Percentiles rank a stretch among this genome's conserved stretches.
phyloP scores from a whole-genome alignment of 2,113 vertebrate species.

The Cavia aperea region DNA sequence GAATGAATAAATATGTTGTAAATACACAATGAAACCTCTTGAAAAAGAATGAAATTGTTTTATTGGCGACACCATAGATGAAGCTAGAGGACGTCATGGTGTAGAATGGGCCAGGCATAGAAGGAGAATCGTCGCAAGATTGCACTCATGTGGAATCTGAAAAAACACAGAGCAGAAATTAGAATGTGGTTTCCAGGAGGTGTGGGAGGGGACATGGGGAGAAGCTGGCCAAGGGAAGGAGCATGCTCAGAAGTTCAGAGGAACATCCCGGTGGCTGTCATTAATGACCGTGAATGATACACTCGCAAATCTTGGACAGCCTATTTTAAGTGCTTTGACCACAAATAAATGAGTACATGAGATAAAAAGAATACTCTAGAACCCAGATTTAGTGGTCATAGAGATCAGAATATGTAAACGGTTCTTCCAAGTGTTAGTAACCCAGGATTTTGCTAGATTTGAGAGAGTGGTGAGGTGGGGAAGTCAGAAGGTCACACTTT shows the following conservation, averaged over 20 bases:
- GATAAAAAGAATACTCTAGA: background rate
- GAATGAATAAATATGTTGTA: background rate
- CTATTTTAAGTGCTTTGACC: background rate
- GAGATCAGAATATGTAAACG: background rate
- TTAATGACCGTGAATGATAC: background rate
- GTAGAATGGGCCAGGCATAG: background rate
- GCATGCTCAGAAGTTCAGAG: background rate
- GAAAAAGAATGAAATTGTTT: background rate
- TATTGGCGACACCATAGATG: background rate
- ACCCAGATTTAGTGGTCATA: background rate
- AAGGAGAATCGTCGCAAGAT: background rate
- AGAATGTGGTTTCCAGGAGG: background rate
- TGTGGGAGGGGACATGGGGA: no score
- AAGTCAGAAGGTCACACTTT: background rate
- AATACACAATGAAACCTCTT: background rate
- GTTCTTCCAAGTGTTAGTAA: conserved; percentile 1
- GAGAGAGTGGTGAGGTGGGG: background rate
- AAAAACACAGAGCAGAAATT: background rate
- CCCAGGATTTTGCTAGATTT: background rate
- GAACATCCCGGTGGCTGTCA: background rate
- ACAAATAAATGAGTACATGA: background rate
- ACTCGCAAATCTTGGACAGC: background rate
- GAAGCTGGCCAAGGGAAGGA: background rate
- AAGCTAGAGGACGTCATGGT: background rate
- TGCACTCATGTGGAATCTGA: background rate